Evolutionary conservation across 2,888 invertebrate genomes (phyloP).

Genomic region (Eurois occulta): DNA sequence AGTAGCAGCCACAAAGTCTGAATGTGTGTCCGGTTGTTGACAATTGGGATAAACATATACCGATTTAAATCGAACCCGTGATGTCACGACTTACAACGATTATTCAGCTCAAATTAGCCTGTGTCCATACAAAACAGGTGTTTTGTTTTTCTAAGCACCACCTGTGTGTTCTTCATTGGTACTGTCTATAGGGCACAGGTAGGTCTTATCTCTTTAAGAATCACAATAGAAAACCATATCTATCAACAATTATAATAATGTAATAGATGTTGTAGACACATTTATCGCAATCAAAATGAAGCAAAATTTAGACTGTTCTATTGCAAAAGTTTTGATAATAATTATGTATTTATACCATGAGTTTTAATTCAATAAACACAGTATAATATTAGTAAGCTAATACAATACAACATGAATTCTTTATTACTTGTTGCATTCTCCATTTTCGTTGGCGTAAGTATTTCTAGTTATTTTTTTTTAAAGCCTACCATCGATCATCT

Average conservation of each 20-base stretch:
- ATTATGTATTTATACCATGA: slow-evolving; percentile 34
- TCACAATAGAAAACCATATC: background rate
- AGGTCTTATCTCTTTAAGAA: background rate
- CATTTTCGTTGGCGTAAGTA: slow-evolving; percentile 41
- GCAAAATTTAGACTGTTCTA: background rate
- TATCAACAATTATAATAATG: background rate
- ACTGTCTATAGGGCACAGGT: background rate
- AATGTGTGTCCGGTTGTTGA: no score
- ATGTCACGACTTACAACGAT: no score
- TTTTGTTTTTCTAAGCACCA: no score
- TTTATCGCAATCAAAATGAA: slow-evolving; percentile 15
- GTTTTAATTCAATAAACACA: background rate
- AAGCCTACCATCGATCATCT: no score
- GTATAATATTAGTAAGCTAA: background rate
- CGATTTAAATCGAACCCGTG: no score
- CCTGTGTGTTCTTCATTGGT: no score
- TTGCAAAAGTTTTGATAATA: slow-evolving; percentile 22
- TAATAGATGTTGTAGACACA: background rate
- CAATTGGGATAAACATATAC: background rate
- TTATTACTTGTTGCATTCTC: slow-evolving; percentile 28
- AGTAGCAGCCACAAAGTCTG: no score
- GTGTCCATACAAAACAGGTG: no score
- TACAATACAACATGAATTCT: slow-evolving; percentile 35
- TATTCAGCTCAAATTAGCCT: no score
- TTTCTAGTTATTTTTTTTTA: background rate